phyloP scores from a whole-genome alignment of 2,113 vertebrate genomes.

The Tragulus kanchil region DNA sequence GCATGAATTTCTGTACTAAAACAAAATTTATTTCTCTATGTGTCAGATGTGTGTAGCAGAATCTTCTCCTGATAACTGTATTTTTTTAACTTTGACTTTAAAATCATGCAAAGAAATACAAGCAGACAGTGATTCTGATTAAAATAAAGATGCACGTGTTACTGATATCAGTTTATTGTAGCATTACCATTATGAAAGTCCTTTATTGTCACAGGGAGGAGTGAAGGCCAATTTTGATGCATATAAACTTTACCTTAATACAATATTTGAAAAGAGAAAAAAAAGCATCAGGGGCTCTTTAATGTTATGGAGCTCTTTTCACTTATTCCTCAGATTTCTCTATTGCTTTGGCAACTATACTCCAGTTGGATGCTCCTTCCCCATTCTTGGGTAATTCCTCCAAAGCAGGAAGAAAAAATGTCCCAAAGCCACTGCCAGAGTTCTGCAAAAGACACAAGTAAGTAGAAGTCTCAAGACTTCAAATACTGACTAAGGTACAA shows the following conservation, averaged over 20 bases:
- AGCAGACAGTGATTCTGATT: conserved; percentile 38
- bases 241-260: conserved; percentile 64
- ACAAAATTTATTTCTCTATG: background rate
- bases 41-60: background rate
- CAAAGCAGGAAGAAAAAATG: conserved; percentile 43
- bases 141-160: conserved; percentile 49
- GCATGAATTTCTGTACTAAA: background rate
- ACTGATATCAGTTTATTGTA: conserved; percentile 77
- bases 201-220: conserved; percentile 69
- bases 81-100: conserved; percentile 37
- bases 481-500: conserved; percentile 16
- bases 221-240: conserved; percentile 68
- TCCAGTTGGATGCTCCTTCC: background rate
- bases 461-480: conserved; percentile 16
- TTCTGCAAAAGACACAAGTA: conserved; percentile 52
- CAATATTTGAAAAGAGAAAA: conserved; percentile 35
- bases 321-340: conserved; percentile 51
- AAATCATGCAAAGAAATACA: conserved; percentile 45
- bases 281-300: conserved; percentile 34
- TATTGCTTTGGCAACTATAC: conserved; percentile 40
- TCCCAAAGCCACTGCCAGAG: background rate
- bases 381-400: conserved; percentile 47
- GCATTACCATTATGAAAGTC: conserved; percentile 70
- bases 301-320: conserved; percentile 31
- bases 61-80: background rate